These are phyloP conservation scores for Monochamus alternatus DNA, from an alignment of 2,888 invertebrate genomes.

Conservation along the genomic window DNA sequence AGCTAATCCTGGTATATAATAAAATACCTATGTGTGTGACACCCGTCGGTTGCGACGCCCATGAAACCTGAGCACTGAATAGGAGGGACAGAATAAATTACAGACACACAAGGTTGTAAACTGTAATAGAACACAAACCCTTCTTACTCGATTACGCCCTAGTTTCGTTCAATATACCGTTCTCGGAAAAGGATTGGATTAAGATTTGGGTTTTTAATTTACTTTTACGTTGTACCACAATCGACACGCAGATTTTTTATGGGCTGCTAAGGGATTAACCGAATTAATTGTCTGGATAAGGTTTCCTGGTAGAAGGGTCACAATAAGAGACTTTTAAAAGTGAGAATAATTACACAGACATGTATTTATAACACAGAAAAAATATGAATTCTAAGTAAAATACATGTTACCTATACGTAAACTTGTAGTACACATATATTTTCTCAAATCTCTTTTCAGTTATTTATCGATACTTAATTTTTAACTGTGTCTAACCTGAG, in stretches of 20 bases:
- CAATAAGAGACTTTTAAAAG: not conserved
- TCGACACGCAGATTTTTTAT: conserved; percentile 35
- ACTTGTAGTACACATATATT: too few species aligned
- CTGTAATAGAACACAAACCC: conserved; percentile 53
- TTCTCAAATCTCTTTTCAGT: too few species aligned
- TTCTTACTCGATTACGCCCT: conserved; percentile 53
- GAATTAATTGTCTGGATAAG: conserved; percentile 26
- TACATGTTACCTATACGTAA: too few species aligned
- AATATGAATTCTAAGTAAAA: too few species aligned
- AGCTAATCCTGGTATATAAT: not conserved
- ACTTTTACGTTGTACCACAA: conserved; percentile 33
- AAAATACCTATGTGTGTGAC: not conserved
- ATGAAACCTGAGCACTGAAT: conserved; percentile 41
- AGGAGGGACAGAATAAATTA: conserved; percentile 59
- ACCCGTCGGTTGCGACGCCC: conserved; percentile 12
- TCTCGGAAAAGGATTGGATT: conserved; percentile 57
- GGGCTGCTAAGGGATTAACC: conserved; percentile 21
- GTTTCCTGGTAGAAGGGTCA: not conserved
- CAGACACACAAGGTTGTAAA: conserved; percentile 54
- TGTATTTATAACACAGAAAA: too few species aligned
- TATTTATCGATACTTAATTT: too few species aligned
- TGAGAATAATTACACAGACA: too few species aligned
- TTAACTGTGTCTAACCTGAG: too few species aligned
- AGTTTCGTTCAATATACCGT: conserved; percentile 53
- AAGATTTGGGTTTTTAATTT: conserved; percentile 55